Evolutionary conservation across 2,113 vertebrate genomes (phyloP).

Genomic region (Neogale vison): DNA sequence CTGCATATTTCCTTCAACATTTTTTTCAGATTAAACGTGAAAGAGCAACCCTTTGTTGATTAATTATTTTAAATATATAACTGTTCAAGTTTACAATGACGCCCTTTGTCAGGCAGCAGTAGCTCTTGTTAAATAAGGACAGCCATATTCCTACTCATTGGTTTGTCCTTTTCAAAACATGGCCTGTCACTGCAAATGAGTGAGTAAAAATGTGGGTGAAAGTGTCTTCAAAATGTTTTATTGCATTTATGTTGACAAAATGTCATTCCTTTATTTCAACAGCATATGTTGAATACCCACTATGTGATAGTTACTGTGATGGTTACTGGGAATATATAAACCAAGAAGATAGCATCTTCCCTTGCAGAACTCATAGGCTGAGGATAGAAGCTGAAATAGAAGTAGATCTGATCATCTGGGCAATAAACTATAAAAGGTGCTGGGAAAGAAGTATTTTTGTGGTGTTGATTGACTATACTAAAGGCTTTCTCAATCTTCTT

Average conservation of each 20-base stretch:
- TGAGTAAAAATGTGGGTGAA: background rate
- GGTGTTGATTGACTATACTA: background rate
- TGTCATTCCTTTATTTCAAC: background rate
- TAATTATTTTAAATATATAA: conserved; percentile 2
- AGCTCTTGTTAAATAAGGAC: background rate
- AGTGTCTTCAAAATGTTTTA: background rate
- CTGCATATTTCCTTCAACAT: background rate
- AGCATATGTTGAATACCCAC: background rate
- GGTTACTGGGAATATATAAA: background rate
- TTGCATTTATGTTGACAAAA: conserved; percentile 14
- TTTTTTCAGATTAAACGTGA: background rate
- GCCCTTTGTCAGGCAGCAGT: background rate
- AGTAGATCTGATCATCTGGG: background rate
- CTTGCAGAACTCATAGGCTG: background rate
- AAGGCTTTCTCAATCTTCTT: background rate
- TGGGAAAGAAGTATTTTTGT: background rate
- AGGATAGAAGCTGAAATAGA: background rate
- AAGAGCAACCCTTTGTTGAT: background rate
- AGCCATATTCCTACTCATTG: background rate
- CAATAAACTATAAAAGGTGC: background rate
- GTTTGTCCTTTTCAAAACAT: background rate
- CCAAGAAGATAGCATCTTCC: background rate
- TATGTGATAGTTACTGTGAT: background rate
- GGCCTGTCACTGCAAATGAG: background rate
- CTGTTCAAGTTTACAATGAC: background rate